Evolutionary conservation across 1,140 invertebrate genomes (phyloP), one percentile per base, ranked within the genome.

Genomic region (Drosophila ambigua): DNA sequence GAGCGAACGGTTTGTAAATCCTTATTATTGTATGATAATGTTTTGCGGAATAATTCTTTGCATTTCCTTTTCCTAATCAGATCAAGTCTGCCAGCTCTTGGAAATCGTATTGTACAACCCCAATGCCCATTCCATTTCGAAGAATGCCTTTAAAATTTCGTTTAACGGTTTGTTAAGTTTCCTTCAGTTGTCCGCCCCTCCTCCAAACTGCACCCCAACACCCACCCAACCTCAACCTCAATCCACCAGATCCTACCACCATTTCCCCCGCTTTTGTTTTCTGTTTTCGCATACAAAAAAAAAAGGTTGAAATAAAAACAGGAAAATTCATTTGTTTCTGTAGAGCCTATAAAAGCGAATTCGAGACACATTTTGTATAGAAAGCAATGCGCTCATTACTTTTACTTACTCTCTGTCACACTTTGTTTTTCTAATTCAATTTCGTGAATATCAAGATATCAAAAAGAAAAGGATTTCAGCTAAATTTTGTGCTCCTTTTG

Each of bases 371-470:
- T 78, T 60, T 63, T 85, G 73, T 74, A 78, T 41, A 72, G 67
- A 77, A 78, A 67, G 66, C 61, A 79, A 72, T 63, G 61, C 26
- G 53, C 65, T 69, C 65, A 77, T 76, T 87, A 62, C 72, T 72
- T 85, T 85, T 73, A 75, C 58, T 87, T 78, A 80, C 69, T 79
- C 74, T 82, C 64, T 82, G 64, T 78, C 79, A 79, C 52, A 81
- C 58, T 85, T 85, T 87, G 72, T 85, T 87, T 77, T 82, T 65
- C 73, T 46, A 76, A 76, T 76, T 87, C 82, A 81, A 87, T 75
- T 78, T 80, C 68, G 64, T 85, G 72, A 52, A 76, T 54, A 63
- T 80, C 48, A 44, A 66, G 67, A 13, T 39, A 39, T 39, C 35
- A 50, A 46, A 73, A 50, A 60, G 55, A 69, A 67, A 67, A 78